Base-by-base conservation (phyloP, 2,797 vertebrate genomes). In the Myiotriccus ornatus region DNA sequence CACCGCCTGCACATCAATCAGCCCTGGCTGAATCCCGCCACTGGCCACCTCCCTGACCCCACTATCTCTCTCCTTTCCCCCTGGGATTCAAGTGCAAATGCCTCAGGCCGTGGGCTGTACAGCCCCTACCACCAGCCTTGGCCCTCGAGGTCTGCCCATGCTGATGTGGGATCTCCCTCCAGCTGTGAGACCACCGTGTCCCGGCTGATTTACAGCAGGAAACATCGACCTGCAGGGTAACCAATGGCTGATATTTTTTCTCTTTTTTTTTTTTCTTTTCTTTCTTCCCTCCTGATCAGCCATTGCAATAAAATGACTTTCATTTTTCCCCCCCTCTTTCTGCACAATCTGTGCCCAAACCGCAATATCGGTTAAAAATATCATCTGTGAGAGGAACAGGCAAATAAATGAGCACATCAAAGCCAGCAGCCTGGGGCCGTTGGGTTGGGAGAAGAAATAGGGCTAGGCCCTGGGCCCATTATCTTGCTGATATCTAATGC, bases 401-500 rank as follows among this genome's bases (percentile, higher is more conserved):
- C 94, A 93, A 95, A 97, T 96, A 96, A 97, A 91, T 84, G 89
- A 97, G 94, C 86, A 93, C 92, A 96, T 95, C 91, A 97, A 97
- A 97, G 97, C 93, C 97, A 94, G 96, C 96, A 94, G 94, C 95
- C 94, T 84, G 81, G 80, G 88, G 96, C 96, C 20, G 44, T 97
- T 96, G 71, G 46, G 91, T 84, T 96, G 92, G 96, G 95, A 98
- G 95, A 95, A 96, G 74, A 96, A 97, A 91, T n/a, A 89, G 17
- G 79, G 86, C 67, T 63, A 14, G 96, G 96, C 96, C 96, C 94
- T 93, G 96, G 97, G 82, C 74, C 69, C 93, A 97, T 97, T 98
- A 97, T 98, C 97, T 93, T 96, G 89, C 90, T 96, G 97, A 97
- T 97, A 97, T 96, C 97, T 97, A 97, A 98, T 96, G 97, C 96